Base-by-base conservation (phyloP, 2,113 vertebrate genomes). In the Gila orcuttii region DNA sequence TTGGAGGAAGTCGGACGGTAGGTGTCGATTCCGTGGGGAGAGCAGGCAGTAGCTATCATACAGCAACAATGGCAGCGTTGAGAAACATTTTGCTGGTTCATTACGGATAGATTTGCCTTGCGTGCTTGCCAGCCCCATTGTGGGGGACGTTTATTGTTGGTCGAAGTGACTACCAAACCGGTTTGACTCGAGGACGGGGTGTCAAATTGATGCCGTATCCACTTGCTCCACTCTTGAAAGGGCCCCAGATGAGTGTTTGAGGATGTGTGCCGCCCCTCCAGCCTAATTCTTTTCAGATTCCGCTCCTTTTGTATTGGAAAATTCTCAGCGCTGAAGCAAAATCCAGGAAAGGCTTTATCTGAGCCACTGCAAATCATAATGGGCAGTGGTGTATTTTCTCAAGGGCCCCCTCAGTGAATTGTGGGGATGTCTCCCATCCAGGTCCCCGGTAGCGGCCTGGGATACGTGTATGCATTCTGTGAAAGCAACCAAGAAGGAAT, bases 391-490 rank as follows among this genome's bases (percentile, higher is more conserved):
- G 28, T 6, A 2, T 39, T 42, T 80, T 64, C 57, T 62, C 78
- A 62, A 7, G 57, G 79, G 42, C 78, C 88, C 47, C 76, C 42
- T 83, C 93, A 95, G 90, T 91, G 95, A 89, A 95, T 94, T 69
- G 93, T 93, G 62, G 93, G 90, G 79, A 95, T 23, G 36, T 95
- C 94, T 88, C 93, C 93, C 36, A 94, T 93, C 95, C 95, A 95
- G 82, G 93, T 91, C 85, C 93, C 93, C n/a, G 95, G 94, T 81
- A 95, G 89, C 1, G 94, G 94, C 75, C 95, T 94, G 80, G 94
- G 93, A 89, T 93, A 95, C 7, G 92, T 93, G 62, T 95, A 95
- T 83, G 95, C 94, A 84, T 92, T 95, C 95, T 95, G 93, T 25
- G 55, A 55, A n/a, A 25, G 83, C n/a, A 81, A 71, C 11, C 71